Percentiles rank a stretch among this genome's conserved stretches.
These are phyloP conservation scores for Acrobeloides nanus DNA, from an alignment of 2,888 invertebrate species.

Conservation along the genomic window DNA sequence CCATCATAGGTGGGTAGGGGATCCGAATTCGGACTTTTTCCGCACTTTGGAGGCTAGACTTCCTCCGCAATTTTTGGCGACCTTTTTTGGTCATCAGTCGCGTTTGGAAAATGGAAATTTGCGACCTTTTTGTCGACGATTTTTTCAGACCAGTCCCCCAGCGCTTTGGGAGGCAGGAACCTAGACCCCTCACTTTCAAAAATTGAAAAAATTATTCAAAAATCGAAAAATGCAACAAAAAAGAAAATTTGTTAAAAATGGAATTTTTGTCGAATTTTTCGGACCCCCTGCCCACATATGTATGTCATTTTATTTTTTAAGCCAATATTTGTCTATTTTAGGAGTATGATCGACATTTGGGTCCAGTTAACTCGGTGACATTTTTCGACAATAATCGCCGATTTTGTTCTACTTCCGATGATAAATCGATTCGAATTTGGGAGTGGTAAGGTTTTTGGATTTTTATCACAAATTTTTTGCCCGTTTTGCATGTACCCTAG, in stretches of 20 bases:
- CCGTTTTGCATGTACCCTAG: conserved; percentile 1
- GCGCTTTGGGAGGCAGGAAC: no score
- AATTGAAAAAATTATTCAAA: no score
- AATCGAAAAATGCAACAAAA: no score
- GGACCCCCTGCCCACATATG: background rate
- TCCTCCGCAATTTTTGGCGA: no score
- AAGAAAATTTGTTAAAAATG: background rate
- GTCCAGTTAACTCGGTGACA: conserved; percentile 95
- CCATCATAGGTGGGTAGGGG: no score
- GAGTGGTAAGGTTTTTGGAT: conserved; percentile 70
- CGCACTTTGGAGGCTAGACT: no score
- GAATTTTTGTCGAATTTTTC: background rate
- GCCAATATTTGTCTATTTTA: conserved; percentile 58
- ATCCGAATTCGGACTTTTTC: no score
- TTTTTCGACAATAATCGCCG: conserved; percentile 96
- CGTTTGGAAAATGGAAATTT: no score
- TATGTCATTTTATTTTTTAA: background rate
- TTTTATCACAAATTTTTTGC: conserved; percentile 1
- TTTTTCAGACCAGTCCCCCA: no score
- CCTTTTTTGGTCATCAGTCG: no score
- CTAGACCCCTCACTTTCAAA: no score
- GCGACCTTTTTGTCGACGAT: no score
- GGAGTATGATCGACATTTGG: conserved; percentile 95
- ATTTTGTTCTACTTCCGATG: conserved; percentile 97
- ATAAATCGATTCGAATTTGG: conserved; percentile 96